These are phyloP conservation scores for Mesodorylaimus sp. DNA, from an alignment of 2,888 invertebrate species.

Conservation along the genomic window DNA sequence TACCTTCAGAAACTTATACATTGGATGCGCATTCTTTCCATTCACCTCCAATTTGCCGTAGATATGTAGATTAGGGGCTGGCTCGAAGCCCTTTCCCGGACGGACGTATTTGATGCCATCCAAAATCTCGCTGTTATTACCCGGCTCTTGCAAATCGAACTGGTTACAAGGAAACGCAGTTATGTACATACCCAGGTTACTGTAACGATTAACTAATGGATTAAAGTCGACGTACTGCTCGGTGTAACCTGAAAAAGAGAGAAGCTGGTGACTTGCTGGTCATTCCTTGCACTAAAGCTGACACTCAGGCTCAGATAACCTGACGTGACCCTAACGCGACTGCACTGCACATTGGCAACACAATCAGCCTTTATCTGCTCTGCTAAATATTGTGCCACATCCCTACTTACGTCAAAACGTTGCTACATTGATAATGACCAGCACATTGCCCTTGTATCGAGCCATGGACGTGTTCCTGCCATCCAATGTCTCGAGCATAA, in stretches of 20 bases:
- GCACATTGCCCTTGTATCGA: background rate
- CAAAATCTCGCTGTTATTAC: conserved; percentile 28
- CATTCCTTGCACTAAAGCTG: no score
- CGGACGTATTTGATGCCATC: conserved; percentile 26
- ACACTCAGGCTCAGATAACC: no score
- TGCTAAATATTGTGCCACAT: no score
- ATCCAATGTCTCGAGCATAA: background rate
- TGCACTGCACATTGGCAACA: no score
- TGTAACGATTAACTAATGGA: conserved; percentile 21
- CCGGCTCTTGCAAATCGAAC: conserved; percentile 28
- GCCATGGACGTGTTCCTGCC: background rate
- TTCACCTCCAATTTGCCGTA: conserved; percentile 29
- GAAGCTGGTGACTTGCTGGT: no score
- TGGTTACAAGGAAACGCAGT: conserved; percentile 30
- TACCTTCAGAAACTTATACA: conserved; percentile 29
- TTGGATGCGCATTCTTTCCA: conserved; percentile 27
- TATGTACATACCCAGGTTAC: conserved; percentile 9
- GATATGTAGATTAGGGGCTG: conserved; percentile 27
- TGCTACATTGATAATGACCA: background rate
- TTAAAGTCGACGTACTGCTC: conserved; percentile 30
- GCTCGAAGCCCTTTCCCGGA: conserved; percentile 27
- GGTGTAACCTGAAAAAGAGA: conserved; percentile 29
- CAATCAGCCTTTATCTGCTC: no score
- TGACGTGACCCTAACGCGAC: no score
- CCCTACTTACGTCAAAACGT: conserved; percentile 2